Conservation (phyloP, 2,113 vertebrate species). For the Alligator mississippiensis region DNA sequence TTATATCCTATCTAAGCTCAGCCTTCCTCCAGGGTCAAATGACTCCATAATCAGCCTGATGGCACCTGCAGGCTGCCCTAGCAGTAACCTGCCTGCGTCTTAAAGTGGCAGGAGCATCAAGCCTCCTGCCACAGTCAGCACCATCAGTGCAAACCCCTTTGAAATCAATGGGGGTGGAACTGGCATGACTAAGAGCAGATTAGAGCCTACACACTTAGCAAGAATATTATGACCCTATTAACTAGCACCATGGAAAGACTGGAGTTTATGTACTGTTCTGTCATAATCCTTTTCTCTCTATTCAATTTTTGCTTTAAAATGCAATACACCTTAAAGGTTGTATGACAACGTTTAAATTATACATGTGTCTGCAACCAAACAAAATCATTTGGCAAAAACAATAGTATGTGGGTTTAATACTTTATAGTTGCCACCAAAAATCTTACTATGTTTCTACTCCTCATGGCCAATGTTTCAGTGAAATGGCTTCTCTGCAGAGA, state of each 20-base stretch:
- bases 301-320: neutral
- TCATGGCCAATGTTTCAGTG: constrained; percentile 53
- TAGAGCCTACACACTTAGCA: neutral
- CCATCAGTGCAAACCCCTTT: neutral
- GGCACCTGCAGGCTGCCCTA: too few relatives aligned
- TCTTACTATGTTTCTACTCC: constrained; percentile 53
- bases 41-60: too few relatives aligned
- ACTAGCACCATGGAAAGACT: neutral
- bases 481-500: constrained; percentile 68
- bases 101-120: too few relatives aligned
- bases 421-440: neutral
- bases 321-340: neutral
- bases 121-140: neutral
- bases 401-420: neutral
- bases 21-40: too few relatives aligned
- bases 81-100: too few relatives aligned
- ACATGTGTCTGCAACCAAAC: neutral
- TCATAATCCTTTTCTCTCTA: neutral
- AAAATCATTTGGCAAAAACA: neutral
- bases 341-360: neutral
- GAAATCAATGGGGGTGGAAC: neutral
- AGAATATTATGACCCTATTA: neutral
- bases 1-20: too few relatives aligned
- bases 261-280: neutral
- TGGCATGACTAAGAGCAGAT: neutral